A percentile compares a stretch with the other conserved stretches of the same genome.
Evolutionary conservation across 2,797 vertebrate genomes (phyloP).

Genomic region (Poecilia gillii): DNA sequence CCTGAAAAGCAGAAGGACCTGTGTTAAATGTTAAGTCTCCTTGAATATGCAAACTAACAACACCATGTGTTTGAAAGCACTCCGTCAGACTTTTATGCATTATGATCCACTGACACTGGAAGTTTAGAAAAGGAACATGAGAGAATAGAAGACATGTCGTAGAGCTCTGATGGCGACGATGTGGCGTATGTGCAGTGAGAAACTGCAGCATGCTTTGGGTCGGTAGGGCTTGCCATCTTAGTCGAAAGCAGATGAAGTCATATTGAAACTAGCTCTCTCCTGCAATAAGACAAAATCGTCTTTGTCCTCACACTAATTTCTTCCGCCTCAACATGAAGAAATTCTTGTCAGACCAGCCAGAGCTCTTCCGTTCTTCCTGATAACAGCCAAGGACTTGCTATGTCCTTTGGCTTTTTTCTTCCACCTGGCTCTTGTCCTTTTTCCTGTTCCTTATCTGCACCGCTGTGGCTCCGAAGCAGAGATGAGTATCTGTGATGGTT

Average conservation of each 20-base stretch:
- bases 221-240: background rate
- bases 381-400: background rate
- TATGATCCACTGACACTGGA: slow-evolving; percentile 40
- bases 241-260: background rate
- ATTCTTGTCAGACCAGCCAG: background rate
- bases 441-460: background rate
- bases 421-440: background rate
- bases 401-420: background rate
- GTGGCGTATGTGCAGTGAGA: slow-evolving; percentile 4
- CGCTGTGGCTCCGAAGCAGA: background rate
- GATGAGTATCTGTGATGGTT: slow-evolving; percentile 1
- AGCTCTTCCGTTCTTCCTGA: background rate
- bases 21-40: slow-evolving; percentile 21
- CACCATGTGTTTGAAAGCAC: slow-evolving; percentile 61
- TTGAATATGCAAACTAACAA: slow-evolving; percentile 44
- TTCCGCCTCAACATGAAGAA: background rate
- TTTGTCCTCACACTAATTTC: background rate
- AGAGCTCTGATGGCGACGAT: slow-evolving; percentile 16
- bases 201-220: slow-evolving; percentile 10
- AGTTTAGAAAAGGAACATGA: slow-evolving; percentile 36
- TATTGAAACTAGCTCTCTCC: background rate
- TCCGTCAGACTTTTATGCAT: slow-evolving; percentile 29
- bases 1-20: background rate
- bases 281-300: background rate
- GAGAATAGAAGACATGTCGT: slow-evolving; percentile 20